phyloP scores from a whole-genome alignment of 2,888 invertebrate genomes.

The Apoderus coryli region DNA sequence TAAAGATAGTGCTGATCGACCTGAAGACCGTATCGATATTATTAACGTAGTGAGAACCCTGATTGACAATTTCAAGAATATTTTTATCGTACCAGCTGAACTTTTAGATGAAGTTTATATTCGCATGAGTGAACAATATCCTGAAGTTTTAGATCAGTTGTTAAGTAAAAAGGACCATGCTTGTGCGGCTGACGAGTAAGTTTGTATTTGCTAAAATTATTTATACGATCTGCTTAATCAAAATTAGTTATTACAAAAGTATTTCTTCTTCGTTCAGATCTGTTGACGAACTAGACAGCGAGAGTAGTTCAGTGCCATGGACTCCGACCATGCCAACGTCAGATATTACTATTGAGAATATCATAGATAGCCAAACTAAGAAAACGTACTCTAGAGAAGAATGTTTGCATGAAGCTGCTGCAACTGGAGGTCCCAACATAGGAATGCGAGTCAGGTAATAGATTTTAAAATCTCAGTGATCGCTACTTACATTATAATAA shows the following conservation, averaged over 20 bases:
- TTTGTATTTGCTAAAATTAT: constrained; percentile 11
- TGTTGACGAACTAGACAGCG: constrained; percentile 34
- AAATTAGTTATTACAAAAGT: no score
- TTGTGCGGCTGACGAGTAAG: constrained; percentile 33
- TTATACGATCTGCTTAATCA: background rate
- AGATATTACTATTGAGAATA: constrained; percentile 22
- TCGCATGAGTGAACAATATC: constrained; percentile 72
- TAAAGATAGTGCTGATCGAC: constrained; percentile 41
- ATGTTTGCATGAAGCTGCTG: constrained; percentile 57
- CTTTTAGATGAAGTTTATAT: constrained; percentile 76
- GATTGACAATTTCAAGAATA: constrained; percentile 55
- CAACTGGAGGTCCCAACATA: constrained; percentile 48
- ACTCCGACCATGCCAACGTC: constrained; percentile 26
- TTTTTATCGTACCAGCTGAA: constrained; percentile 66
- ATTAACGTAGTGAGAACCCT: constrained; percentile 76
- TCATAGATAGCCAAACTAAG: constrained; percentile 29
- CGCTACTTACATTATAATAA: background rate
- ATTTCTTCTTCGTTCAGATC: constrained; percentile 23
- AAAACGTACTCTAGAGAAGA: constrained; percentile 61
- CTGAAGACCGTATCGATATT: constrained; percentile 71
- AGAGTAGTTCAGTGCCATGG: constrained; percentile 32
- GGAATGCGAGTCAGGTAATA: constrained; percentile 33
- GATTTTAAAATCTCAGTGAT: no score
- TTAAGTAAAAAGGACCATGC: constrained; percentile 35
- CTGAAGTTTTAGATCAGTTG: constrained; percentile 60